These are phyloP conservation scores for Trichechus manatus DNA, from an alignment of 2,113 vertebrate species.

Conservation along the genomic window DNA sequence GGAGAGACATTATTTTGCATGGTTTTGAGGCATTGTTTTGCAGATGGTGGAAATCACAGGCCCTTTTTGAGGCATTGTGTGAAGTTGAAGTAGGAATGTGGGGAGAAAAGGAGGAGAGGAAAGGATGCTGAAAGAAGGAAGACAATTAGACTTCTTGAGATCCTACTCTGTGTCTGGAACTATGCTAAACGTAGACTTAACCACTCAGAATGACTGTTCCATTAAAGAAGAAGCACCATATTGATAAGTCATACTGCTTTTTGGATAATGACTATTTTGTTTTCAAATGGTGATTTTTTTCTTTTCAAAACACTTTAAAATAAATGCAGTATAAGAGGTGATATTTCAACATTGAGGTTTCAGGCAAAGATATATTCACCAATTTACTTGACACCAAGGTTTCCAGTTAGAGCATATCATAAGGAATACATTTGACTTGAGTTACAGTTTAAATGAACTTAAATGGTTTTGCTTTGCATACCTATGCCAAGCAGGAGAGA, in stretches of 20 bases:
- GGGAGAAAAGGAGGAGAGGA: background rate
- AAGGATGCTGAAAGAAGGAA: background rate
- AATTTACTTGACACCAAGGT: conserved; percentile 57
- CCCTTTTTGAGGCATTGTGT: background rate
- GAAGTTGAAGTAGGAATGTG: background rate
- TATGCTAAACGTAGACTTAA: background rate
- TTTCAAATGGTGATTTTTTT: conserved; percentile 7
- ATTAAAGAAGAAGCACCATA: background rate
- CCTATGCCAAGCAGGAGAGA: background rate
- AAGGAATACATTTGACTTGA: conserved; percentile 39
- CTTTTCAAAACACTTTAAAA: conserved; percentile 23
- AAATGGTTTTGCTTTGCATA: conserved; percentile 45
- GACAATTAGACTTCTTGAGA: background rate
- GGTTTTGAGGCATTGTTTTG: background rate
- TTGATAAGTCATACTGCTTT: background rate
- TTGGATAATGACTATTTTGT: conserved; percentile 12
- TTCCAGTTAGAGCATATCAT: conserved; percentile 40
- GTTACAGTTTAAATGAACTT: conserved; percentile 55
- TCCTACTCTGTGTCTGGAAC: background rate
- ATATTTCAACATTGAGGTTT: conserved; percentile 60
- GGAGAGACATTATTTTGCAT: background rate
- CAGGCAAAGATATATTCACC: conserved; percentile 46
- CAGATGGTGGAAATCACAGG: background rate
- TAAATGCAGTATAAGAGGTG: conserved; percentile 19
- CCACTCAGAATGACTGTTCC: background rate